Evolutionary conservation across 2,888 invertebrate species (phyloP), one percentile per base, ranked within the genome.

Genomic region (Lypha dubia): DNA sequence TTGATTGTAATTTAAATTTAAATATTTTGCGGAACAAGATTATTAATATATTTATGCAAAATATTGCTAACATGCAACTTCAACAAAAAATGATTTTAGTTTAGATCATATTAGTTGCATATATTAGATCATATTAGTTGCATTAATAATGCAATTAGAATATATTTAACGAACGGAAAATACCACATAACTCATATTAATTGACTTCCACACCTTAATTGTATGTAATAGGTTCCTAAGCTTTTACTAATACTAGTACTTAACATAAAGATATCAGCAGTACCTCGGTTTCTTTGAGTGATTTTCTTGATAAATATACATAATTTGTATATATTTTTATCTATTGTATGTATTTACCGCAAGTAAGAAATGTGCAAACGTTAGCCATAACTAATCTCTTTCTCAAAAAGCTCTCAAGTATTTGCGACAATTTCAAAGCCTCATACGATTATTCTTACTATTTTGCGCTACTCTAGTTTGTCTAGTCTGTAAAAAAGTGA

Each of bases 351-450:
- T 38, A 77, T 35, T 63, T 28, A 13, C 44, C 28, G n/a, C 9
- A n/a, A 13, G 13, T 62, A 46, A 32, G n/a, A 28, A 70, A 74
- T 11, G 73, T 58, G 73, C 77, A 73, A 79, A 74, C 56, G 38
- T 46, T 56, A 65, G 49, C 20, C 32, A 38, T 68, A 17, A 32
- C 20, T 73, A 65, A 73, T 67, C 58, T 60, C 22, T 62, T 32
- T 35, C 46, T 20, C 51, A 60, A 32, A 51, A 41, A 11, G 11
- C 49, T 79, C 24, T 67, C 41, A 81, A 81, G 83, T 79, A 70
- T 28, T 32, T 74, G 53, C 71, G 65, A 83, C 76, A 80, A 63
- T 74, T 73, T 60, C 73, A 65, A 44, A 68, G 11, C 41, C 7
- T 41, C 6, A 28, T 53, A 13, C 24, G 4, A 17, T 13, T 38